Percentiles rank a stretch among this genome's conserved stretches.
Conservation (phyloP, 1,140 invertebrate species). For the Brachionus manjavacas region DNA sequence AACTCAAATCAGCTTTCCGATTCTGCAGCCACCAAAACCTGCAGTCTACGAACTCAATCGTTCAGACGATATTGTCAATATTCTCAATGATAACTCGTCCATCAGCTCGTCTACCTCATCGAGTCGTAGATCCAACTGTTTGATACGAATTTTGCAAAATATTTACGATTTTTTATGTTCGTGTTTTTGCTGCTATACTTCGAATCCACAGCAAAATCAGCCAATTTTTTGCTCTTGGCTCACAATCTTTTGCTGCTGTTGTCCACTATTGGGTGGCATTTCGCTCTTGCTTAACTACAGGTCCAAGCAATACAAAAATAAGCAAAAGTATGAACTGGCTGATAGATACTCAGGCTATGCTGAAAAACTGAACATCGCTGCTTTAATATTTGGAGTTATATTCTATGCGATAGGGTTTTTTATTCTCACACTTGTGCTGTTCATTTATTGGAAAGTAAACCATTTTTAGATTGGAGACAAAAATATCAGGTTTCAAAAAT, state of each 20-base stretch:
- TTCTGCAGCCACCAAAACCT: conserved; percentile 12
- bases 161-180: neutral
- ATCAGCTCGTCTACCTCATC: conserved; percentile 30
- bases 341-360: conserved; percentile 40
- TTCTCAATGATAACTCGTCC: conserved; percentile 36
- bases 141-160: neutral
- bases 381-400: conserved; percentile 38
- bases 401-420: conserved; percentile 42
- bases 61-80: conserved; percentile 34
- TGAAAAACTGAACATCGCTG: conserved; percentile 29
- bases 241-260: conserved; percentile 36
- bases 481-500: neutral
- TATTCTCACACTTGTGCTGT: conserved; percentile 29
- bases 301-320: conserved; percentile 34
- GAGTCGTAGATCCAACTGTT: neutral
- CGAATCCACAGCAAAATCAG: neutral
- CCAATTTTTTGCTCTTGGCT: conserved; percentile 33
- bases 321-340: conserved; percentile 33
- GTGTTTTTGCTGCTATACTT: conserved; percentile 37
- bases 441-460: conserved; percentile 34
- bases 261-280: conserved; percentile 16
- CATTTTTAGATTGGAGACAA: neutral
- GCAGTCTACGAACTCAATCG: neutral
- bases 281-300: neutral
- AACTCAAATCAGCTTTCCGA: conserved; percentile 23